phyloP scores from a whole-genome alignment of 2,888 invertebrate genomes.

The Pasiphila rectangulata region DNA sequence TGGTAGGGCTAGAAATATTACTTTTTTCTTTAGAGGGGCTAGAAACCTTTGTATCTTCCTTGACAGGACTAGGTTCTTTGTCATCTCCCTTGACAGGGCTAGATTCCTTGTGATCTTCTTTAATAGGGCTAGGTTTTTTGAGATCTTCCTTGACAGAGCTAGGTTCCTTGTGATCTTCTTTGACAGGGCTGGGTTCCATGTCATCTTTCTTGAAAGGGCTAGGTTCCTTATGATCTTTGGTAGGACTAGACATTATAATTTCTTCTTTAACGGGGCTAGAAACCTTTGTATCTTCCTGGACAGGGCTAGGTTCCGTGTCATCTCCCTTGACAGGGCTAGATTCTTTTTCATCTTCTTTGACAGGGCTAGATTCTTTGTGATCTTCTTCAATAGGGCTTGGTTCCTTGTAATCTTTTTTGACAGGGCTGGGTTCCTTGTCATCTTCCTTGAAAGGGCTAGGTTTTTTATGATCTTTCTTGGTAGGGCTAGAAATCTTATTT shows the following conservation, averaged over 20 bases:
- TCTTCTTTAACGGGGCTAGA: background rate
- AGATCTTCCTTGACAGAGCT: conserved; percentile 10
- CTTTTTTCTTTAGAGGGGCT: background rate
- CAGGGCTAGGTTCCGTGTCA: conserved; percentile 2
- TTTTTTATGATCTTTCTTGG: conserved; percentile 1
- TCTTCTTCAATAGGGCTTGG: conserved; percentile 12
- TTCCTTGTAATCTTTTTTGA: conserved; percentile 1
- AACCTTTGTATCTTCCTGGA: background rate
- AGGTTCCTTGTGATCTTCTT: conserved; percentile 3
- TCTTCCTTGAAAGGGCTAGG: no score
- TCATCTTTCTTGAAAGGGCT: no score
- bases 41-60: background rate
- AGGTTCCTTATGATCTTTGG: conserved; percentile 1
- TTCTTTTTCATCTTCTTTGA: conserved; percentile 14
- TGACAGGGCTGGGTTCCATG: no score
- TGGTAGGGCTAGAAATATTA: conserved; percentile 13
- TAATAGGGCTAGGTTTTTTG: conserved; percentile 4
- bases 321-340: conserved; percentile 5
- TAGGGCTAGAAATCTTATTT: conserved; percentile 10
- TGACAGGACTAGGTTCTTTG: conserved; percentile 3
- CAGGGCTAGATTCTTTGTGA: conserved; percentile 2
- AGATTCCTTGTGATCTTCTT: conserved; percentile 16
- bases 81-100: conserved; percentile 1
- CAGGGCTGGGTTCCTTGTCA: no score
- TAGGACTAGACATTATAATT: conserved; percentile 10